phyloP scores from a whole-genome alignment of 2,797 vertebrate genomes.

The Sciurus vulgaris region DNA sequence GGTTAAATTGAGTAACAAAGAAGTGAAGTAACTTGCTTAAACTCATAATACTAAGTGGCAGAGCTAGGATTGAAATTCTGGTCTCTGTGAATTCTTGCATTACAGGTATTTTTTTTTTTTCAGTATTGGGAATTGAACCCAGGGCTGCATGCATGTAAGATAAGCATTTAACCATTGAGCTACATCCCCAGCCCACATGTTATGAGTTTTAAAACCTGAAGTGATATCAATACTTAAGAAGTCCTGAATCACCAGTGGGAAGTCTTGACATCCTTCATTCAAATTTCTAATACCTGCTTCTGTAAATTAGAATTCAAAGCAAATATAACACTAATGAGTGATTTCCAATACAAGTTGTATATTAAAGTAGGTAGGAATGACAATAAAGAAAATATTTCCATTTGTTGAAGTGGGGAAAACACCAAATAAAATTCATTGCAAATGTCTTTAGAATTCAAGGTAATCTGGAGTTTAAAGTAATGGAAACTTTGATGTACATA shows the following conservation, averaged over 20 bases:
- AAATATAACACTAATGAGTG: not conserved
- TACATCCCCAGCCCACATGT: no score
- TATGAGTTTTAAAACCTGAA: not conserved
- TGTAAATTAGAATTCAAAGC: slow-evolving; percentile 20
- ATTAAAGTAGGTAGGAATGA: not conserved
- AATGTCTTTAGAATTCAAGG: not conserved
- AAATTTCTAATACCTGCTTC: not conserved
- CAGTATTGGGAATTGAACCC: no score
- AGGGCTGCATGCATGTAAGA: no score
- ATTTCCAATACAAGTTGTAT: not conserved
- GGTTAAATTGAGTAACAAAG: not conserved
- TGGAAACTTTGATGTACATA: not conserved
- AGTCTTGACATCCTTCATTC: not conserved
- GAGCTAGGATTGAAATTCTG: not conserved
- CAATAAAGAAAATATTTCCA: not conserved
- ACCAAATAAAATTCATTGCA: not conserved
- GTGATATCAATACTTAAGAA: not conserved
- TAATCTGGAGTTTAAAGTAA: not conserved
- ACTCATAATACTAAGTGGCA: not conserved
- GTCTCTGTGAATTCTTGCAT: not conserved
- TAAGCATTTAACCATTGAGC: no score
- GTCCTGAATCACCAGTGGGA: not conserved
- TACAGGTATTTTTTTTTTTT: not conserved
- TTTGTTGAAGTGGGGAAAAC: not conserved
- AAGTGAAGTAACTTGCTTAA: not conserved